phyloP scores from a whole-genome alignment of 2,113 vertebrate species.

The Thymallus thymallus region DNA sequence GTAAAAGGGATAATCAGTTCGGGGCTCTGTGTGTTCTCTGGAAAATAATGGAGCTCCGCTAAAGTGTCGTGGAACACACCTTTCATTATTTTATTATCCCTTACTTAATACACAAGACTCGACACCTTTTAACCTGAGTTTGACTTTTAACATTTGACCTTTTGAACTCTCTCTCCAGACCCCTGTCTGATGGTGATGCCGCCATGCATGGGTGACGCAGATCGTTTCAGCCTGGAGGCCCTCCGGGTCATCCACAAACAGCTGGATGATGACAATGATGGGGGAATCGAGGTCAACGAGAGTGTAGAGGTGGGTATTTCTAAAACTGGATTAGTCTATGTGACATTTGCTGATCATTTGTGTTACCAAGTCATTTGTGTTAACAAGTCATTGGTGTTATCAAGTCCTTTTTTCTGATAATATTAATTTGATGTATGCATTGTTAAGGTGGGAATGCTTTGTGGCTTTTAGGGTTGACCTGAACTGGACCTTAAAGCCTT shows the following conservation, averaged over 20 bases:
- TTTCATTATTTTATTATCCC: too few relatives aligned
- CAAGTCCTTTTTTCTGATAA: too few relatives aligned
- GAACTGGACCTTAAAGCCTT: background rate
- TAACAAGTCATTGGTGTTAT: too few relatives aligned
- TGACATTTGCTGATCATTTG: background rate
- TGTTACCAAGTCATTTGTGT: background rate
- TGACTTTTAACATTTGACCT: slow-evolving; percentile 9
- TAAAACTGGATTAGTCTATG: background rate
- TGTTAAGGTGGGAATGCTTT: too few relatives aligned
- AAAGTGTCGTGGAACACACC: too few relatives aligned
- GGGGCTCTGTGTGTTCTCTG: too few relatives aligned
- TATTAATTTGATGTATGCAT: too few relatives aligned
- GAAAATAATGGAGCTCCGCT: too few relatives aligned
- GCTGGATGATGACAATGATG: slow-evolving; percentile 98
- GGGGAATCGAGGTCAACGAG: slow-evolving; percentile 97
- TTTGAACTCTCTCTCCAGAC: slow-evolving; percentile 69
- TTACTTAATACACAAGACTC: too few relatives aligned
- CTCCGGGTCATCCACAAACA: slow-evolving; percentile 96
- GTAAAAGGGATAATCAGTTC: too few relatives aligned
- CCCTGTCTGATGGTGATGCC: slow-evolving; percentile 85
- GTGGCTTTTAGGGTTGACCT: too few relatives aligned
- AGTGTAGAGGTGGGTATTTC: slow-evolving; percentile 88
- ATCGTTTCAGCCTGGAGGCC: slow-evolving; percentile 92
- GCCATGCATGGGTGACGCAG: slow-evolving; percentile 89
- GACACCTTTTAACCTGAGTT: too few relatives aligned